Evolutionary conservation across 2,113 vertebrate species (phyloP).

Genomic region (Ornithorhynchus anatinus): DNA sequence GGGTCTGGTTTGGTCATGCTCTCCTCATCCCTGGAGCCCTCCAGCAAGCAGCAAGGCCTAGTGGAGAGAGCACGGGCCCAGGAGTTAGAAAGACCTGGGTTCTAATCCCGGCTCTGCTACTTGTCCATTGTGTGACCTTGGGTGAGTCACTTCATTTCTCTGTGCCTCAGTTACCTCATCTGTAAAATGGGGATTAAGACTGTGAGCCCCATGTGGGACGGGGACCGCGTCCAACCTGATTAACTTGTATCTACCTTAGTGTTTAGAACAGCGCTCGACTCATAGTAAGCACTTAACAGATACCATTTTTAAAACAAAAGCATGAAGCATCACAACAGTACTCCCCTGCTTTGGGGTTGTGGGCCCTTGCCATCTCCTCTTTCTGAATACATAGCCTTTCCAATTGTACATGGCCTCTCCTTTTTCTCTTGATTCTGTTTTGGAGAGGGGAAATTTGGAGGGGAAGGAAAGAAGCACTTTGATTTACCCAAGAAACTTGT

Average conservation of each 20-base stretch:
- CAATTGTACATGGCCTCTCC: background rate
- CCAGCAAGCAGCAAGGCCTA: background rate
- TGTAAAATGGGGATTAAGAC: no score
- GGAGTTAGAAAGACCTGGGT: no score
- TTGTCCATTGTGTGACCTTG: no score
- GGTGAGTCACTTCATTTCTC: no score
- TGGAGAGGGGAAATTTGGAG: background rate
- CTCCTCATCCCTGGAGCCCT: background rate
- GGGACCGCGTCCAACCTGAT: no score
- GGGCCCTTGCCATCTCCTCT: background rate
- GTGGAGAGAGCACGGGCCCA: no score
- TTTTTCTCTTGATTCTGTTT: background rate
- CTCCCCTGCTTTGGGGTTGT: background rate
- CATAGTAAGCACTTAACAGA: no score
- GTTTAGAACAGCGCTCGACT: no score
- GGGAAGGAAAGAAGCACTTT: slow-evolving; percentile 13
- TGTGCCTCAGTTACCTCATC: no score
- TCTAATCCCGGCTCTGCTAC: no score
- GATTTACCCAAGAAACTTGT: background rate
- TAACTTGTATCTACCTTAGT: no score
- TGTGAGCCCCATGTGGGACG: no score
- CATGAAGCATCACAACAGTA: background rate
- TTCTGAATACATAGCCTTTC: background rate
- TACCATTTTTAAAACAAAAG: background rate
- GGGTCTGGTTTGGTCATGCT: background rate